phyloP scores from a whole-genome alignment of 2,113 vertebrate species.

The Engystomops pustulosus region DNA sequence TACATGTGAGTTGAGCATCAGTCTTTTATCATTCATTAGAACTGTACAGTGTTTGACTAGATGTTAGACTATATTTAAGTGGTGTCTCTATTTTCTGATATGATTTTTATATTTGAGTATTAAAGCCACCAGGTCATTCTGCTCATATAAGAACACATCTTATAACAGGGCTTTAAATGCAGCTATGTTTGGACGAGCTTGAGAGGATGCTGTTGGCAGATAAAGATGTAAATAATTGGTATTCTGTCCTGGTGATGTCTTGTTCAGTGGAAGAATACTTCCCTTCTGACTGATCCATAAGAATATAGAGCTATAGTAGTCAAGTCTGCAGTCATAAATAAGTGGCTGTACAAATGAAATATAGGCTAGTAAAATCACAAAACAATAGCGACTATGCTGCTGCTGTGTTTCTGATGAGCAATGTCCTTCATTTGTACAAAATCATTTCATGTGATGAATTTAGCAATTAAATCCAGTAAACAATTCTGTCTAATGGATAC shows the following conservation, averaged over 20 bases:
- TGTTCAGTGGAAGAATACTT: slow-evolving; percentile 1
- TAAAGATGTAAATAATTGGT: slow-evolving; percentile 27
- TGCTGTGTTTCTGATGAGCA: slow-evolving; percentile 46
- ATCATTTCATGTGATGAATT: slow-evolving; percentile 57
- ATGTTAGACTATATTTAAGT: too few species aligned
- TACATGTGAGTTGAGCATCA: too few species aligned
- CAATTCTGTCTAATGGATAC: slow-evolving; percentile 58
- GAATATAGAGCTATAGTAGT: neutral
- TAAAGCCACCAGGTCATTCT: neutral
- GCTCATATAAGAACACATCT: neutral
- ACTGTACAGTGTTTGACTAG: too few species aligned
- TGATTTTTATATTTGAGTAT: neutral
- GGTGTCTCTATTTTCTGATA: neutral
- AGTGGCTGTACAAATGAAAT: slow-evolving; percentile 3
- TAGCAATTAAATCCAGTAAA: slow-evolving; percentile 54
- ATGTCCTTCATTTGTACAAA: slow-evolving; percentile 55
- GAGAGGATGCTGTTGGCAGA: neutral
- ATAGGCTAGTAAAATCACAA: slow-evolving; percentile 4
- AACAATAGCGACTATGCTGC: slow-evolving; percentile 23
- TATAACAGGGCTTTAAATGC: neutral
- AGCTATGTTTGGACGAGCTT: neutral
- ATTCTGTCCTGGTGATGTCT: slow-evolving; percentile 6
- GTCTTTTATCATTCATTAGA: too few species aligned
- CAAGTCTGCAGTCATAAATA: slow-evolving; percentile 31
- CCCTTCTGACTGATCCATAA: neutral